These are phyloP conservation scores for Hucho hucho DNA, from an alignment of 2,113 vertebrate species.

Conservation along the genomic window DNA sequence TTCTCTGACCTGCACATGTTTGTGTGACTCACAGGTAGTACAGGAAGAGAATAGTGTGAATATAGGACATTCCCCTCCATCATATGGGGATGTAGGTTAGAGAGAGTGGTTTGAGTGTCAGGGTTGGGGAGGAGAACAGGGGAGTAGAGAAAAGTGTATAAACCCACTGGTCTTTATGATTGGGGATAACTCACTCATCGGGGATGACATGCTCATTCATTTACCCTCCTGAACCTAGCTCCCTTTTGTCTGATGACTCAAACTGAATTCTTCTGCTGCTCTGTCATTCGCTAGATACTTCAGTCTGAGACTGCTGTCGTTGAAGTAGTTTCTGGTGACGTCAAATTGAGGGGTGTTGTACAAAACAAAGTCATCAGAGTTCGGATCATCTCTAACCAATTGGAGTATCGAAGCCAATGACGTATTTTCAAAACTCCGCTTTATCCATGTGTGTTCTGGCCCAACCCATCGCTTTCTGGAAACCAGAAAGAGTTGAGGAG, in stretches of 20 bases:
- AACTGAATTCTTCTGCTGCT: too few species aligned
- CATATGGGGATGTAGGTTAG: slow-evolving; percentile 24
- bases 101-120: slow-evolving; percentile 18
- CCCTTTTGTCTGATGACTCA: neutral
- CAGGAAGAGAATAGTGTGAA: neutral
- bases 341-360: too few species aligned
- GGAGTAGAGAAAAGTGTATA: slow-evolving; percentile 17
- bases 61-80: slow-evolving; percentile 23
- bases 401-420: too few species aligned
- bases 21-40: neutral
- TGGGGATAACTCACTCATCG: slow-evolving; percentile 6
- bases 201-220: slow-evolving; percentile 14
- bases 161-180: slow-evolving; percentile 39
- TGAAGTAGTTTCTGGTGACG: too few species aligned
- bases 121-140: slow-evolving; percentile 12
- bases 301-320: too few species aligned
- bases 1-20: neutral
- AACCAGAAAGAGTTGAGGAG: too few species aligned
- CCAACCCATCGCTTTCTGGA: too few species aligned
- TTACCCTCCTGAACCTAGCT: slow-evolving; percentile 35
- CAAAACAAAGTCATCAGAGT: too few species aligned
- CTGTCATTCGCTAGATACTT: too few species aligned
- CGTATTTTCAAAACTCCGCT: too few species aligned
- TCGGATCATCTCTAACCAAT: too few species aligned
- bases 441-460: too few species aligned